These are phyloP conservation scores for Drosophila takahashii DNA, from an alignment of 1,140 invertebrate genomes.

Conservation along the genomic window DNA sequence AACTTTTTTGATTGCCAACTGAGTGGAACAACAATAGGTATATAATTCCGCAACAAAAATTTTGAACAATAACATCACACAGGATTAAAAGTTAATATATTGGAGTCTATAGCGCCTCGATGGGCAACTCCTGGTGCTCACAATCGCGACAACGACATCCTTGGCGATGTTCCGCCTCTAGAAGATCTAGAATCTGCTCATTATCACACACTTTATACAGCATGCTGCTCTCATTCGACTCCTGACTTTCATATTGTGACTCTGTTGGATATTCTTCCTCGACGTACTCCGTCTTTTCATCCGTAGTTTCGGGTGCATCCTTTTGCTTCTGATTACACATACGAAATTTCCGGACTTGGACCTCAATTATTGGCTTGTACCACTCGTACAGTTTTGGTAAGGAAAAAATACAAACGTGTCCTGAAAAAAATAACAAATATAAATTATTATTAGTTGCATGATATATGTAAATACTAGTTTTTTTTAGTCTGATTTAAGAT, in stretches of 20 bases:
- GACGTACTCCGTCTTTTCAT: background rate
- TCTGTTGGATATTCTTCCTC: background rate
- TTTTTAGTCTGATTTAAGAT: too few species aligned
- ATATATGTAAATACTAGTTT: too few species aligned
- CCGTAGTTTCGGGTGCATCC: background rate
- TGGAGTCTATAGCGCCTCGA: slow-evolving; percentile 4
- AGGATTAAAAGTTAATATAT: background rate
- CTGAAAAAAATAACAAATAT: background rate
- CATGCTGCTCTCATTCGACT: background rate
- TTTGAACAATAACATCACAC: slow-evolving; percentile 11
- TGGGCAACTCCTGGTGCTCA: slow-evolving; percentile 28
- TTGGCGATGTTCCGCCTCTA: slow-evolving; percentile 33
- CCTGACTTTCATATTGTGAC: background rate
- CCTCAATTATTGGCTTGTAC: slow-evolving; percentile 38
- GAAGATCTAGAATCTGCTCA: slow-evolving; percentile 15
- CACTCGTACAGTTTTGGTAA: slow-evolving; percentile 59
- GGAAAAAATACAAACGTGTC: slow-evolving; percentile 49
- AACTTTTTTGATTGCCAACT: slow-evolving; percentile 19
- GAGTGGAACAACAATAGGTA: background rate
- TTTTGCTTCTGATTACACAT: background rate
- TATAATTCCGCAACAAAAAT: slow-evolving; percentile 22
- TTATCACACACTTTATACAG: slow-evolving; percentile 27
- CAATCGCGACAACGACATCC: slow-evolving; percentile 39
- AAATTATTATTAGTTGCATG: too few species aligned
- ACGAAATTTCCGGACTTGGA: slow-evolving; percentile 22